A percentile compares a stretch with the other conserved stretches of the same genome.
phyloP scores from a whole-genome alignment of 2,113 vertebrate genomes.

The Guaruba guarouba region DNA sequence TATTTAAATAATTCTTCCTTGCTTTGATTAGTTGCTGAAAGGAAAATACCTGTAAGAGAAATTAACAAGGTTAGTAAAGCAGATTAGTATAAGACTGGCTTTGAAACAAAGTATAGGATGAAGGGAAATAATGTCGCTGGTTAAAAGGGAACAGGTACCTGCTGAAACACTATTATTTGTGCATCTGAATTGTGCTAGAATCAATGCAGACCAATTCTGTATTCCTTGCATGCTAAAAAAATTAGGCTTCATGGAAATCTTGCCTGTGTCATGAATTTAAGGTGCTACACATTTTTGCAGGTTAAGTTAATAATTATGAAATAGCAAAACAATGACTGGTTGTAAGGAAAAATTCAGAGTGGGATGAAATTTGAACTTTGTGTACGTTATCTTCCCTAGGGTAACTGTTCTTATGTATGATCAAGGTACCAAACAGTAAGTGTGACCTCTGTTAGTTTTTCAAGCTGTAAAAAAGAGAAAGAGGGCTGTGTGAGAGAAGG shows the following conservation, averaged over 20 bases:
- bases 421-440: not conserved
- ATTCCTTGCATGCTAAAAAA: not conserved
- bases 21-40: not conserved
- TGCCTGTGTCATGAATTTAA: not conserved
- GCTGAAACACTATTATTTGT: not conserved
- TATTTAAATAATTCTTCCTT: not conserved
- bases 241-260: not conserved
- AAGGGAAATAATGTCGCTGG: not conserved
- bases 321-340: not conserved
- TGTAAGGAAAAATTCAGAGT: not conserved
- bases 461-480: not conserved
- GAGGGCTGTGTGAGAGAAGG: fast-evolving
- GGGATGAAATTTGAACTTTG: not conserved
- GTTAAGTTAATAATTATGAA: not conserved
- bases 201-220: not conserved
- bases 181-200: not conserved
- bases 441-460: not conserved
- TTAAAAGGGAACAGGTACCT: not conserved
- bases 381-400: not conserved
- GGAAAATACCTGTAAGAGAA: not conserved
- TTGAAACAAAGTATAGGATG: not conserved
- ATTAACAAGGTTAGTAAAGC: not conserved
- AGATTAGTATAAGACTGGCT: not conserved
- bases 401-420: not conserved
- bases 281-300: not conserved